Base-by-base conservation (phyloP, 2,888 invertebrate species). In the Allygus modestus region DNA sequence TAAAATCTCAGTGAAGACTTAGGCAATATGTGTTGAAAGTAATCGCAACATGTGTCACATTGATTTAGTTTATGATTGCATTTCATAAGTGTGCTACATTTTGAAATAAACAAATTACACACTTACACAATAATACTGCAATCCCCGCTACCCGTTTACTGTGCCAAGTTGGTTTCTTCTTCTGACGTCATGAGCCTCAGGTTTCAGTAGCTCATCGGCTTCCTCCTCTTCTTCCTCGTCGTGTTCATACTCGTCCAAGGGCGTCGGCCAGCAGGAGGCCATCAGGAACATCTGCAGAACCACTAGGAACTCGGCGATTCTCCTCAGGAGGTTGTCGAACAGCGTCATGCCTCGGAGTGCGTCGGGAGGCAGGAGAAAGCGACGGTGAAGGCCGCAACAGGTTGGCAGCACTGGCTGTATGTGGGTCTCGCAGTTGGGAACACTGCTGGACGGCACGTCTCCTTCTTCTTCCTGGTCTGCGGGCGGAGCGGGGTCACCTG, bases 201-300 rank as follows among this genome's bases (percentile, higher is more conserved):
- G 69, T 23, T 58, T 46, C 46, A 15, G 12, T 9, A 11, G 51
- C 54, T 7, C 54, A 1, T 5, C 20, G n/a, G 1, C 31, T n/a
- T 69, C 69, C n/a, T 77, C 17, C n/a, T 77, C 77, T 11, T 77
- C 51, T 2, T 28, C 51, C 17, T 79, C 54, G 15, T 79, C 79
- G 31, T 79, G 51, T 20, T 79, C 79, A 58, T 79, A 79, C 58
- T 79, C 79, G 58, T 79, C 79, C 33, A 79, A 23, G n/a, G 79
- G 79, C 37, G 79, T 79, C n/a, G 79, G 79, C 79, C 79, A 79
- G 37, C 79, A 79, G 33, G 79, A 79, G 33, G 79, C 79, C 79
- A 79, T 79, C 79, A 79, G 58, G 79, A 79, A 79, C 79, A 79
- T 79, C 79, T 79, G 79, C 54, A 79, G 79, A 1, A 79, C 79